Conservation (phyloP, 2,113 vertebrate species). For the Mustela lutreola region DNA sequence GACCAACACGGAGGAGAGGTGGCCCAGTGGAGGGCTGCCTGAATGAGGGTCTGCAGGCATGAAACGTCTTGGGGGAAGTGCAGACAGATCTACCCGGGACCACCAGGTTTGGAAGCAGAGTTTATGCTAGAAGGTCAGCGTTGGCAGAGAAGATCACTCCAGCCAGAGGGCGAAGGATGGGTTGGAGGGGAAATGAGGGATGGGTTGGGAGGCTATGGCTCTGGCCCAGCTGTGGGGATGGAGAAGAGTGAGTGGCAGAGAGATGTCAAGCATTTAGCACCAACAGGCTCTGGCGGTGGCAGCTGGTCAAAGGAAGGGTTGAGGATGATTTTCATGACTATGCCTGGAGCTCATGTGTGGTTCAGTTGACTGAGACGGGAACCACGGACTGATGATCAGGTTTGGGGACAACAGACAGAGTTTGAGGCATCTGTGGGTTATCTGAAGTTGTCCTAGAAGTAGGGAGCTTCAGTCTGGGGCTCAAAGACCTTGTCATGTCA, state of each 20-base stretch:
- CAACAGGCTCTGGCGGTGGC: fast-evolving
- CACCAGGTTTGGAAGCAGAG: neutral
- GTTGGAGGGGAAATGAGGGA: neutral
- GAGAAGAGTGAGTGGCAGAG: neutral
- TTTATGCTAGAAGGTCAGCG: neutral
- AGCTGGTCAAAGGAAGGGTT: neutral
- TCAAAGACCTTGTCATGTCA: neutral
- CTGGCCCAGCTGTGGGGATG: neutral
- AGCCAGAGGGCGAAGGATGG: too few species aligned
- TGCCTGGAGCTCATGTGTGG: too few species aligned
- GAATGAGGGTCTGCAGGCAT: neutral
- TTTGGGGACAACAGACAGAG: neutral
- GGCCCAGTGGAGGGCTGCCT: neutral
- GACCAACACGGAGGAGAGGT: neutral
- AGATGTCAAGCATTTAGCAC: neutral
- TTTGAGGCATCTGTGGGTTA: neutral
- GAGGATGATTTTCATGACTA: neutral
- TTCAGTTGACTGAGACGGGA: neutral
- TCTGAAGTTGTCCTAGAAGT: neutral
- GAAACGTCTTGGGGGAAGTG: neutral
- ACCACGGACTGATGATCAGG: neutral
- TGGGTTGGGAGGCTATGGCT: neutral
- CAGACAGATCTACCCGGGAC: neutral
- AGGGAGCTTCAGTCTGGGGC: neutral
- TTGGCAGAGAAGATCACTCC: neutral